Percentiles rank a stretch among this genome's conserved stretches.
Conservation (phyloP, 1,140 invertebrate genomes). For the Caenorhabditis remanei region DNA sequence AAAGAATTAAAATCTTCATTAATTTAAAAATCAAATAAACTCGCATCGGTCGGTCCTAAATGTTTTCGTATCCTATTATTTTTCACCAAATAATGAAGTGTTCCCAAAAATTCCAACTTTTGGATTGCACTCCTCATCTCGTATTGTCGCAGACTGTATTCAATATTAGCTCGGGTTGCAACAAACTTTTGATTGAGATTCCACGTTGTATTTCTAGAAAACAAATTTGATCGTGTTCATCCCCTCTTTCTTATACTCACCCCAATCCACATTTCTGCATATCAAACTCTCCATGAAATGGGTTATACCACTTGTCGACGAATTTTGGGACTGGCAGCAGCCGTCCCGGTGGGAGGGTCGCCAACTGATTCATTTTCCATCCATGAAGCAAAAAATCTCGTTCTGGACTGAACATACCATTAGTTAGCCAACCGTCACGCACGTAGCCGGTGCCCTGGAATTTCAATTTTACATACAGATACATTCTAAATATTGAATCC, state of each 20-base stretch:
- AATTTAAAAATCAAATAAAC: background rate
- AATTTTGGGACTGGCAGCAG: background rate
- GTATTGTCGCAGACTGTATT: background rate
- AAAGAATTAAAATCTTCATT: too few species aligned
- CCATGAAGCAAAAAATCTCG: conserved; percentile 54
- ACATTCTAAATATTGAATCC: too few species aligned
- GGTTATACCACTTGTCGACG: background rate
- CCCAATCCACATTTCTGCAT: background rate
- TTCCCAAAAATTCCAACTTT: too few species aligned
- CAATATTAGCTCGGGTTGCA: background rate
- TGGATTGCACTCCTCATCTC: background rate
- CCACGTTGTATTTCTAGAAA: conserved; percentile 41
- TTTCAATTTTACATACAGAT: too few species aligned
- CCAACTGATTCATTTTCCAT: conserved; percentile 31
- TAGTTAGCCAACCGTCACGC: conserved; percentile 38
- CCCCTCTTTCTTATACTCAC: background rate
- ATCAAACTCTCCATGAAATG: background rate
- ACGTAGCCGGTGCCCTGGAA: conserved; percentile 41
- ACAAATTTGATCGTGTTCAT: background rate
- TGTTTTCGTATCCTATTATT: background rate
- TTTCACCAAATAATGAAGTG: background rate
- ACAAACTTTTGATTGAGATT: background rate
- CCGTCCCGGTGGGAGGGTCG: background rate
- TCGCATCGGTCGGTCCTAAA: background rate
- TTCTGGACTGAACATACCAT: conserved; percentile 5